Evolutionary conservation across 2,113 vertebrate species (phyloP).

Genomic region (Aphelocoma coerulescens): DNA sequence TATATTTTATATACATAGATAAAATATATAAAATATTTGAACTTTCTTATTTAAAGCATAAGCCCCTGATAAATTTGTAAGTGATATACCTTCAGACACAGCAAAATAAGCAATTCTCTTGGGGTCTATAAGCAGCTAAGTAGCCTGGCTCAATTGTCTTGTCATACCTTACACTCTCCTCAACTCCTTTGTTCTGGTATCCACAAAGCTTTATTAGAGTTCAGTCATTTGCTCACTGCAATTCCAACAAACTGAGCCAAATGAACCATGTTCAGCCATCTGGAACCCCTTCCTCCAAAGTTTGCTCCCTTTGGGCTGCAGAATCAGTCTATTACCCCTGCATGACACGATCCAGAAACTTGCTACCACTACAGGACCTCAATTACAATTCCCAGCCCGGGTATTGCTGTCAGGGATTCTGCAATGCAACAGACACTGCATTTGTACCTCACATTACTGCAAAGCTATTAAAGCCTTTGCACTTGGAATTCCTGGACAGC

Average conservation of each 20-base stretch:
- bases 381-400: slow-evolving; percentile 39
- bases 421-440: slow-evolving; percentile 45
- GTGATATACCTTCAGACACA: not conserved
- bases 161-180: not conserved
- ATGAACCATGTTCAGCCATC: slow-evolving; percentile 33
- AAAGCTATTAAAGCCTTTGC: slow-evolving; percentile 33
- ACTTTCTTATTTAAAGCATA: not conserved
- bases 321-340: slow-evolving; percentile 1
- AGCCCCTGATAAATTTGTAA: not conserved
- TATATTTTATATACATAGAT: not conserved
- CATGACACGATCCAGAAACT: slow-evolving; percentile 31
- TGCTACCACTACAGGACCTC: not conserved
- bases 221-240: slow-evolving; percentile 27
- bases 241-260: slow-evolving; percentile 53
- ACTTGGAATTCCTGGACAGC: not conserved
- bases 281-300: slow-evolving; percentile 42
- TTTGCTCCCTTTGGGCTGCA: slow-evolving; percentile 12
- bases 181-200: slow-evolving; percentile 17
- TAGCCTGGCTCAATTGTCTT: slow-evolving; percentile 23
- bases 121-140: not conserved
- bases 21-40: not conserved
- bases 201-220: slow-evolving; percentile 39
- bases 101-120: not conserved
- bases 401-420: slow-evolving; percentile 47
- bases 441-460: not conserved